These are phyloP conservation scores for Chrysaora quinquecirrha DNA, from an alignment of 30 jellyfish, hydroid and myxozoan genomes.

Conservation along the genomic window DNA sequence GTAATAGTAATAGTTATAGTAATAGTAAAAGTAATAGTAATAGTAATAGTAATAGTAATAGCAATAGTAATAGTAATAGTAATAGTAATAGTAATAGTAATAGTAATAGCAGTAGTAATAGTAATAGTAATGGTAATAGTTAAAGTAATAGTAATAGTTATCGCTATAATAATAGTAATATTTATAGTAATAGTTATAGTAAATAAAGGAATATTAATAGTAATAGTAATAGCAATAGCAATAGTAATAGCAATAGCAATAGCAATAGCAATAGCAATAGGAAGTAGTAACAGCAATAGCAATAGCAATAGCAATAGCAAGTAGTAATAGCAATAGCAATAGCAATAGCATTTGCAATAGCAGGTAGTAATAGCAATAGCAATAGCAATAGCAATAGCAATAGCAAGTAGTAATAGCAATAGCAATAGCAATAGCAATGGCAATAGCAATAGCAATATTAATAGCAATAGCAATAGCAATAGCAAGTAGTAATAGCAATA, in stretches of 20 bases:
- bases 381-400: no score
- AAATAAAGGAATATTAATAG: not conserved
- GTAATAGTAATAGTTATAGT: no score
- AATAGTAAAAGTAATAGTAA: no score
- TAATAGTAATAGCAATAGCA: not conserved
- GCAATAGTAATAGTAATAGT: no score
- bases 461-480: constrained; percentile 4
- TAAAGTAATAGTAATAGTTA: not conserved
- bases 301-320: not conserved
- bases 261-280: not conserved
- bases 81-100: constrained; percentile 2
- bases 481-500: not conserved
- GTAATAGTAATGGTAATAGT: not conserved
- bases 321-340: not conserved
- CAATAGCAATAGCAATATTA: not conserved
- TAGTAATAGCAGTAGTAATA: not conserved
- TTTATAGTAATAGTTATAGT: not conserved
- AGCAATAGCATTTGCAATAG: no score
- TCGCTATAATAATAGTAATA: not conserved
- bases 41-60: no score
- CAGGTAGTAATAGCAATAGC: no score
- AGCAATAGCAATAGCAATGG: not conserved
- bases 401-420: no score
- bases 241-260: not conserved
- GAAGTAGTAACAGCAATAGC: not conserved